Conservation (phyloP, 2,113 vertebrate species). For the Cottus gobio region DNA sequence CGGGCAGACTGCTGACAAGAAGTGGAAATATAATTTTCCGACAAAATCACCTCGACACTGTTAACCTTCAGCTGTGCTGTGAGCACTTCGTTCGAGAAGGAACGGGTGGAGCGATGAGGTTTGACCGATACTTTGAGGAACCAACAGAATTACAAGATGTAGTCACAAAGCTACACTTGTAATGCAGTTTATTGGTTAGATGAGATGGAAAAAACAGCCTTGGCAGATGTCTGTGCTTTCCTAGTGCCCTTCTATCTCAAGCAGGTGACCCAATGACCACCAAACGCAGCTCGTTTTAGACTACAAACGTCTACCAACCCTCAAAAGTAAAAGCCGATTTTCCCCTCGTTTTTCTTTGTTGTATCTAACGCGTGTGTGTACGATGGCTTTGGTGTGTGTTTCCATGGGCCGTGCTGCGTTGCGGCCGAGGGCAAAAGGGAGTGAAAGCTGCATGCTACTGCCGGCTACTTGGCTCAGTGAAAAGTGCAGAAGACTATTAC, state of each 20-base stretch:
- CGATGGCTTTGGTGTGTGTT: neutral
- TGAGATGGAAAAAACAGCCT: too few species aligned
- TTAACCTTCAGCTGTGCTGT: too few species aligned
- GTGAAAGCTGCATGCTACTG: neutral
- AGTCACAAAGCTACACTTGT: too few species aligned
- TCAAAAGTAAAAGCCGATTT: neutral
- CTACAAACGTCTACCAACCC: neutral
- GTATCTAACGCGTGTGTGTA: neutral
- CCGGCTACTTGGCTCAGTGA: neutral
- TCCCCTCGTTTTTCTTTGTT: neutral
- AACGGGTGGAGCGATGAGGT: too few species aligned
- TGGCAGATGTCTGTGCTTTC: neutral
- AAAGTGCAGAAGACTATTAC: neutral
- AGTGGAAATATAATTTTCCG: too few species aligned
- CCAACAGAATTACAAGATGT: too few species aligned
- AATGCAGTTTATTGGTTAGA: too few species aligned
- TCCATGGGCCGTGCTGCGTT: neutral
- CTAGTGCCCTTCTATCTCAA: neutral
- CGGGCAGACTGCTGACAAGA: too few species aligned
- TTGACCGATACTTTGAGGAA: too few species aligned
- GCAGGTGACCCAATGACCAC: neutral
- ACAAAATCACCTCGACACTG: too few species aligned
- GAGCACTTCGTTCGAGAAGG: too few species aligned
- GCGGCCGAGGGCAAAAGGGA: neutral
- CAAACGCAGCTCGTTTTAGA: neutral